Evolutionary conservation across 2,113 vertebrate genomes (phyloP), one percentile per base, ranked within the genome.

Genomic region (Diadophis punctatus): DNA sequence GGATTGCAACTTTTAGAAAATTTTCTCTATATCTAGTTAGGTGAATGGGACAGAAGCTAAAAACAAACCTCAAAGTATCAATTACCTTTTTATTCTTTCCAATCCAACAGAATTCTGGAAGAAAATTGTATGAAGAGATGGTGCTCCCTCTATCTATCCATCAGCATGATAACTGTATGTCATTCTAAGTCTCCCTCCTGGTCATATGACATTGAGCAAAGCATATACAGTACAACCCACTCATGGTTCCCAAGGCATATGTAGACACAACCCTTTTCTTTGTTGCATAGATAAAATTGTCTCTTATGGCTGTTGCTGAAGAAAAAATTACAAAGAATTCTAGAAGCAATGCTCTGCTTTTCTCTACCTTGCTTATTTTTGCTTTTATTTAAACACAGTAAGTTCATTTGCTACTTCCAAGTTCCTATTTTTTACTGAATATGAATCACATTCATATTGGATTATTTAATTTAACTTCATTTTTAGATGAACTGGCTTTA

Each of bases 381-480:
- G n/a, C 74, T 90, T 90, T 51, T 84, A 89, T 18, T 86, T 92
- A 53, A 91, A 53, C 86, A 93, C 87, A 95, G 94, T 93, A 94
- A 97, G 95, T 94, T 39, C 91, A 95, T 97, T 94, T 96, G 91
- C 95, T 96, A 92, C n/a, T 93, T 96, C 90, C 91, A 88, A 97
- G 96, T 91, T 95, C 91, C n/a, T 52, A 90, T 93, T 92, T 96
- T 97, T 97, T 34, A 53, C 94, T 96, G 95, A 96, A 97, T 97
- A 97, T 97, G 96, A 94, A 97, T 97, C 94, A 87, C 12, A 22
- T 96, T 97, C 53, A 93, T 96, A 96, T 97, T 97, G 93, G 96
- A 97, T 97, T 97, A 97, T 97, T 97, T 97, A 98, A 98, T 98
- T 97, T 97, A 97, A 96, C 91, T 97, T 96, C 90, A 90, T 97